Base-by-base conservation (phyloP, 1,140 invertebrate species). In the Aleiodes sp. region DNA sequence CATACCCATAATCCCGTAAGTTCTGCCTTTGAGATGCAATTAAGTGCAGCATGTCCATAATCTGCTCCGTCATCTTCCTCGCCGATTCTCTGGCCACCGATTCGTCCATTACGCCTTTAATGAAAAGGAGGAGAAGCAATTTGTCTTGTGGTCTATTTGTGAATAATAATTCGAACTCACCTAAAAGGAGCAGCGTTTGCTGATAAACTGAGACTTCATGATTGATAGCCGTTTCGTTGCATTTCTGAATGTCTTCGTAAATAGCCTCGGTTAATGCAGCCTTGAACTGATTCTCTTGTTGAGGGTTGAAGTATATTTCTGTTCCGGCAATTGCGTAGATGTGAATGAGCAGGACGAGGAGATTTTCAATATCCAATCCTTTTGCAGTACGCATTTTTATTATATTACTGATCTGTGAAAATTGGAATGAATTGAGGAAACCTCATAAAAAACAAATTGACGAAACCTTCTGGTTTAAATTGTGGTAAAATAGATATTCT, bases 241-340 rank as follows among this genome's bases (percentile, higher is more conserved):
- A 82, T 60, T 74, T 76, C 72, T 87, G 83, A 9, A 86, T 85
- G 70, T 92, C 90, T 73, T 92, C 89, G 46, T 88, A 87, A 71
- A 92, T 82, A 37, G 90, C 90, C 24, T 87, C 85, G 14, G 84
- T 86, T 8, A 92, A 78, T 0, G 88, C 82, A 57, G 87, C 83
- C 52, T 82, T 79, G 0, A 90, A 74, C 16, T 81, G 86, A n/a
- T 87, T 85, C 78, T 90, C 88, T 76, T 89, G 87, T 28, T 86
- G 80, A 7, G 80, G 71, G 8, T 87, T 82, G 76, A 91, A 90
- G 4, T 82, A 79, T 19, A 90, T 86, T 70, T 90, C 88, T 0
- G 84, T 87, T 2, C 90, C 91, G 68, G 84, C 87, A 1, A 92
- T 76, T 1, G 91, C 89, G 73, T 90, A 92, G n/a, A 91, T 79